Evolutionary conservation across 2,797 vertebrate genomes (phyloP).

Genomic region (Phoeniculus purpureus): DNA sequence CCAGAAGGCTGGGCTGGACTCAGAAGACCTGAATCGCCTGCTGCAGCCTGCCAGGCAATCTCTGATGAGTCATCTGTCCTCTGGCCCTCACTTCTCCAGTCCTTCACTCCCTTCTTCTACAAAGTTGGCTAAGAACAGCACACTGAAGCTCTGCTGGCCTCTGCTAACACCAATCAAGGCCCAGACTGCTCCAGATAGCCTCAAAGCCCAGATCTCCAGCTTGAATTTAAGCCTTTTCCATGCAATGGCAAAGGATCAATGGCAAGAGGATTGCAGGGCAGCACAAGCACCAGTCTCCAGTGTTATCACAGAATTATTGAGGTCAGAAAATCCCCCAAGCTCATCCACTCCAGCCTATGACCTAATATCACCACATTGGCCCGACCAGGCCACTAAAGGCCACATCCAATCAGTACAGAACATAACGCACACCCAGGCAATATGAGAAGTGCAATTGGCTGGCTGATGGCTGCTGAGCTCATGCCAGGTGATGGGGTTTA

Average conservation of each 20-base stretch:
- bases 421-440: neutral
- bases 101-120: neutral
- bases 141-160: neutral
- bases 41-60: neutral
- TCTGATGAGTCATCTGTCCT: neutral
- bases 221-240: neutral
- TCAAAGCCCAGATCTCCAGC: neutral
- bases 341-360: too few relatives aligned
- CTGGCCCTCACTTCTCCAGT: neutral
- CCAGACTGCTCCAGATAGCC: neutral
- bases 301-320: too few relatives aligned
- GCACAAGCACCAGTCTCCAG: neutral
- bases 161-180: neutral
- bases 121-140: neutral
- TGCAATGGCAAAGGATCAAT: neutral
- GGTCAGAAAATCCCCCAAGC: too few relatives aligned
- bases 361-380: too few relatives aligned
- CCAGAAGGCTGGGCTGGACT: neutral
- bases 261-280: neutral
- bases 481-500: neutral
- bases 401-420: neutral
- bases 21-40: accelerated
- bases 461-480: accelerated
- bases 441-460: neutral
- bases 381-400: too few relatives aligned